phyloP scores from a whole-genome alignment of 2,797 vertebrate genomes.

The Limnodromus scolopaceus region DNA sequence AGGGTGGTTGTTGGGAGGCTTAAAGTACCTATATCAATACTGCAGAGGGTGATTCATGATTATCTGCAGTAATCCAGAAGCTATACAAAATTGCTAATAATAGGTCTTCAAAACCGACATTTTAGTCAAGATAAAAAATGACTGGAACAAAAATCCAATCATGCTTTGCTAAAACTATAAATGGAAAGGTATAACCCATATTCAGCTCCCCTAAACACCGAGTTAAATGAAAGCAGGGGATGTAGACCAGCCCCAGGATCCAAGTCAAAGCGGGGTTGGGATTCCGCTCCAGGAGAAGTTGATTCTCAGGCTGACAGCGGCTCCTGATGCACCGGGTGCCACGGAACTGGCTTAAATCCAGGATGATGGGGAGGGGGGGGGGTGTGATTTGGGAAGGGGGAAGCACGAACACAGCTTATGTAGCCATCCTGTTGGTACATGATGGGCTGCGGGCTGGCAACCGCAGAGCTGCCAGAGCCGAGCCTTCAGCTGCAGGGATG shows the following conservation, averaged over 20 bases:
- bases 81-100: slow-evolving; percentile 67
- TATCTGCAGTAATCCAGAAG: slow-evolving; percentile 68
- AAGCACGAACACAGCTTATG: background rate
- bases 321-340: background rate
- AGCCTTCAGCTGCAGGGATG: background rate
- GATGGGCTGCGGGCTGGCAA: background rate
- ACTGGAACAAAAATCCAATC: slow-evolving; percentile 57
- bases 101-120: slow-evolving; percentile 60
- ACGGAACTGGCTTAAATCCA: background rate
- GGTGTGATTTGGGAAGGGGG: background rate
- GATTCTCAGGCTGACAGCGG: background rate
- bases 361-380: background rate
- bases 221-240: slow-evolving; percentile 8
- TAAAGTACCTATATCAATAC: slow-evolving; percentile 63
- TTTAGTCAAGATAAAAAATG: slow-evolving; percentile 62
- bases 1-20: slow-evolving; percentile 17
- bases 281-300: background rate
- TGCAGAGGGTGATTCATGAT: slow-evolving; percentile 73
- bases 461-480: background rate
- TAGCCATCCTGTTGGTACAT: background rate
- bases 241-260: slow-evolving; percentile 6
- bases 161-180: slow-evolving; percentile 55
- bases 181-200: slow-evolving; percentile 62
- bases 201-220: slow-evolving; percentile 41
- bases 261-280: background rate